A percentile compares a stretch with the other conserved stretches of the same genome.
These are phyloP conservation scores for Ridgeia piscesae DNA, from an alignment of 1,140 invertebrate species.

Conservation along the genomic window DNA sequence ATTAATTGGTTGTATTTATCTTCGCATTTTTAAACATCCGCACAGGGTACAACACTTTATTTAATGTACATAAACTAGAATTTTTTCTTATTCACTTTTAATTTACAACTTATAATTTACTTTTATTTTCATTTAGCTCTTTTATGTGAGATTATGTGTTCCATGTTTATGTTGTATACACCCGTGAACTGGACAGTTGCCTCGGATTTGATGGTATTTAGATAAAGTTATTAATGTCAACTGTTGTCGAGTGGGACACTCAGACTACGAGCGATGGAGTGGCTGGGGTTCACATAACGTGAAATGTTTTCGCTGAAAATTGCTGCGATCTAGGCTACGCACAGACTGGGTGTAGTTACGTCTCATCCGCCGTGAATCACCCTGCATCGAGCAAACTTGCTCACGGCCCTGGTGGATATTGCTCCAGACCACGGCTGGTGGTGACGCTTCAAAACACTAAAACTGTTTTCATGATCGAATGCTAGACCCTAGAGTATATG, in stretches of 20 bases:
- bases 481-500: not conserved
- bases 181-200: no score
- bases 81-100: no score
- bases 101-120: no score
- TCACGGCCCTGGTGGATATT: not conserved
- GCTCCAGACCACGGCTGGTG: not conserved
- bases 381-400: not conserved
- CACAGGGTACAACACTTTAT: no score
- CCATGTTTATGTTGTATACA: no score
- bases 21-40: no score
- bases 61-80: no score
- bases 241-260: not conserved
- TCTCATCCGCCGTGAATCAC: not conserved
- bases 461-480: not conserved
- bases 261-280: not conserved
- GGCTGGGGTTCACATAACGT: not conserved
- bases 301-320: not conserved
- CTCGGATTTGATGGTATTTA: no score
- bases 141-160: no score
- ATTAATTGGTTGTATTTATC: no score
- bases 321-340: not conserved
- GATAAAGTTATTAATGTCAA: no score
- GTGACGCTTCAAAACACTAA: not conserved
- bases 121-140: no score
- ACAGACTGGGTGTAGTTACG: not conserved